Evolutionary conservation across 2,888 invertebrate genomes (phyloP), one percentile per base, ranked within the genome.

Genomic region (Heliconius cydno): DNA sequence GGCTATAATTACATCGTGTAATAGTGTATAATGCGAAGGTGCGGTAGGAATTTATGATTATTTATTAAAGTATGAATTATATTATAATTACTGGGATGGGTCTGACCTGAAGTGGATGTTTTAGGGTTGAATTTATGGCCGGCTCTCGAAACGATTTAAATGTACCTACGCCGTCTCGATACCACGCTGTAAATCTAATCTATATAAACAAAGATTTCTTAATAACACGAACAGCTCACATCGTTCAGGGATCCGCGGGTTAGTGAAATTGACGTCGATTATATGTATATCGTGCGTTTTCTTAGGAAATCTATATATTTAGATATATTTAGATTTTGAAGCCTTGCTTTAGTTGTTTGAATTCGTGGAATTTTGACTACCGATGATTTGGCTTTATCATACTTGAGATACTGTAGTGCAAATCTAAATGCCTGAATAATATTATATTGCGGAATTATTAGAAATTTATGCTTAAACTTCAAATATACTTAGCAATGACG

Each of bases 11-110:
- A 95, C 93, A 94, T 94, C 92, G 91, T 92, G 93, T 94, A 94
- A 94, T 94, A 94, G 91, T 88, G 86, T 92, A 94, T 94, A 94
- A 94, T 94, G 90, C 91, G 86, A 89, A 88, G 88, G 89, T 90
- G 91, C 87, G 88, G 90, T 90, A 87, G 92, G 90, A 92, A 94
- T 95, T 95, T 94, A 94, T 94, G 93, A 93, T 92, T 94, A 93
- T 94, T 94, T 94, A 95, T 94, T 94, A 94, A 92, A 93, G 94
- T 94, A 94, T 94, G 94, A 95, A 94, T 94, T 95, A 95, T 94
- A 93, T 92, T 94, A 93, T 95, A 94, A 95, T 94, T 94, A 94
- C 92, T 92, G 89, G 92, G 91, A 93, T 92, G 91, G 90, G 87
- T 90, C 94, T 91, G 93, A 94, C 92, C 94, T 94, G 94, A 94